Evolutionary conservation across 2,888 invertebrate species (phyloP).

Genomic region (Drosophila pseudotalamancana): DNA sequence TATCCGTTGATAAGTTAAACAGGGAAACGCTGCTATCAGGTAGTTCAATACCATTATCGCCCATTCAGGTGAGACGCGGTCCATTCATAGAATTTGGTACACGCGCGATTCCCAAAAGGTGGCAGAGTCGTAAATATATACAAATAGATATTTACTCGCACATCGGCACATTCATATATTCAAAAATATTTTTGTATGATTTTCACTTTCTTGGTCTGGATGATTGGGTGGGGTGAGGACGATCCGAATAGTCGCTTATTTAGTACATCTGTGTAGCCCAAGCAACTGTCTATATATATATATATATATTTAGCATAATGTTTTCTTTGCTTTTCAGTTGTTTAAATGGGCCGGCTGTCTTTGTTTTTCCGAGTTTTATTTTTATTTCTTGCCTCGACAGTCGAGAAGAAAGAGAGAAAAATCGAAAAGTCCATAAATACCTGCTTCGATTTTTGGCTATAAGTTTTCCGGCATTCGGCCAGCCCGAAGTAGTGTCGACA

Average conservation of each 20-base stretch:
- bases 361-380: conserved; percentile 11
- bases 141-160: neutral
- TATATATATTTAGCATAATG: conserved; percentile 68
- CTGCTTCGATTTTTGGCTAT: conserved; percentile 64
- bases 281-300: conserved; percentile 62
- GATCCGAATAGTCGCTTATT: conserved; percentile 17
- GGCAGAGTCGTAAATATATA: neutral
- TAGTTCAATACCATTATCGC: conserved; percentile 2
- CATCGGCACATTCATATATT: too few species aligned
- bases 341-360: conserved; percentile 48
- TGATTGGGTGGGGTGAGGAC: neutral
- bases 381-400: conserved; percentile 1
- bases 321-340: conserved; percentile 38
- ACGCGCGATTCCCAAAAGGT: conserved; percentile 18
- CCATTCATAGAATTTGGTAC: conserved; percentile 51
- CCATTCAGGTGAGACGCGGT: conserved; percentile 32
- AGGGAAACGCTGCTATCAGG: neutral
- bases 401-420: conserved; percentile 15
- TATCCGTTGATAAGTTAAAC: neutral
- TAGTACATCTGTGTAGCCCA: conserved; percentile 52
- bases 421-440: conserved; percentile 66
- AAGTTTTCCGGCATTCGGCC: conserved; percentile 36
- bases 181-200: conserved; percentile 52
- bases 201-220: conserved; percentile 31
- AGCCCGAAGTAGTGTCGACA: conserved; percentile 63